Conservation (phyloP, 2,797 vertebrate species). For the Synanceia verrucosa region DNA sequence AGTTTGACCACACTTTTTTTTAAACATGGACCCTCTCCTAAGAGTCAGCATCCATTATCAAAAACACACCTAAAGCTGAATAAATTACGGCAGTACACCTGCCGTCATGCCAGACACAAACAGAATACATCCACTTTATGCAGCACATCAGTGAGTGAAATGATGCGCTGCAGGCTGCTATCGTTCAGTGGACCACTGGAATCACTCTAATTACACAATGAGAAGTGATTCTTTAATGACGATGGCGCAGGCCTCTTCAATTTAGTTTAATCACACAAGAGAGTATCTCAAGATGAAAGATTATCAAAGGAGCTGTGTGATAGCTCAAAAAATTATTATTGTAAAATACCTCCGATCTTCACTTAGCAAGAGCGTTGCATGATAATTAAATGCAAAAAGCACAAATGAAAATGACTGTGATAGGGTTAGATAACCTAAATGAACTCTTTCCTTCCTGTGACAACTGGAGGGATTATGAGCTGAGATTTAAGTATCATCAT, state of each 20-base stretch:
- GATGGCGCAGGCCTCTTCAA: conserved; percentile 76
- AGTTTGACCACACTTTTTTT: not conserved
- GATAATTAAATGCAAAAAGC: conserved; percentile 70
- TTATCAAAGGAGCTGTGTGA: conserved; percentile 72
- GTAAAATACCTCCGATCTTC: conserved; percentile 73
- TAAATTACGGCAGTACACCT: not conserved
- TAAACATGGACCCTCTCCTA: not conserved
- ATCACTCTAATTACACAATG: conserved; percentile 73
- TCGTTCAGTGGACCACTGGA: conserved; percentile 57
- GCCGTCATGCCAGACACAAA: not conserved
- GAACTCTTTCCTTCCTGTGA: conserved; percentile 39
- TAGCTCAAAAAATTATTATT: conserved; percentile 70
- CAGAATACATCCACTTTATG: not conserved
- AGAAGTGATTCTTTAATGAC: conserved; percentile 80
- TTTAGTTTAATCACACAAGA: conserved; percentile 78
- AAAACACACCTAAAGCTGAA: not conserved
- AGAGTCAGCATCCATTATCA: not conserved
- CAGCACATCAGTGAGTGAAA: not conserved
- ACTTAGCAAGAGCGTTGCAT: conserved; percentile 73
- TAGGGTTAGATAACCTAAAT: conserved; percentile 40
- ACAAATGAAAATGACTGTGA: conserved; percentile 55
- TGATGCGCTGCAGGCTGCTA: conserved; percentile 20
- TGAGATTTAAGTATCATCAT: not conserved
- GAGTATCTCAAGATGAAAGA: conserved; percentile 77
- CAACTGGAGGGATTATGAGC: conserved; percentile 20